These are phyloP conservation scores for Lycia hirtaria DNA, from an alignment of 2,888 invertebrate species.

Conservation along the genomic window DNA sequence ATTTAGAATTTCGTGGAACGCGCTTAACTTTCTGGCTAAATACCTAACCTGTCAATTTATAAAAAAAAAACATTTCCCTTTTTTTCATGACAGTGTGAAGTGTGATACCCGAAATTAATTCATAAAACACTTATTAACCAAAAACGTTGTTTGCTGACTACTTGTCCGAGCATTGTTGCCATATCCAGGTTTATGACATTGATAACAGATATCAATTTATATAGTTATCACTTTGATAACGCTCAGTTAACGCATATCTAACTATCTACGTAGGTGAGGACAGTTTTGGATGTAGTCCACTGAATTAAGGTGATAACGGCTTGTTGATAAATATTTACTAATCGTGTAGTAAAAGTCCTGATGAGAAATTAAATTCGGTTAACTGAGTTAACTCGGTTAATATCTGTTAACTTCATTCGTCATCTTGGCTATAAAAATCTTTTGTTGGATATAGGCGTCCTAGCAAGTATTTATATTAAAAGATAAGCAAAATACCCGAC, in stretches of 20 bases:
- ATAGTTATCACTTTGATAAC: slow-evolving; percentile 56
- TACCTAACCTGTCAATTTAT: too few species aligned
- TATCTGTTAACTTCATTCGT: too few species aligned
- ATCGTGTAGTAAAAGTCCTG: neutral
- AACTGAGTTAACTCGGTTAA: neutral
- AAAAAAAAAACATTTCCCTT: too few species aligned
- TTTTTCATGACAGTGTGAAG: too few species aligned
- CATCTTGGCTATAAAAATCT: too few species aligned
- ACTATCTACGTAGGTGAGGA: slow-evolving; percentile 3
- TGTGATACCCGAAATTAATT: slow-evolving; percentile 28
- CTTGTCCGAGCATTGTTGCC: slow-evolving; percentile 69
- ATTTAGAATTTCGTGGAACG: too few species aligned
- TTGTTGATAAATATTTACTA: neutral
- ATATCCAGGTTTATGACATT: slow-evolving; percentile 73
- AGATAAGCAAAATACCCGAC: too few species aligned
- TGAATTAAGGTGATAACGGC: slow-evolving; percentile 9
- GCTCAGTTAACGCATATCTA: neutral
- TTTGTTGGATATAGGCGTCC: too few species aligned
- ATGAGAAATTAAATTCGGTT: neutral
- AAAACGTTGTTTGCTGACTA: slow-evolving; percentile 74
- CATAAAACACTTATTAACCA: slow-evolving; percentile 47
- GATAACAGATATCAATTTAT: slow-evolving; percentile 78
- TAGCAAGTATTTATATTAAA: too few species aligned
- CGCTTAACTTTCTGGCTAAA: too few species aligned
- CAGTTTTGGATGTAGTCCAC: slow-evolving; percentile 12